Percentiles rank a stretch among this genome's conserved stretches.
These are phyloP conservation scores for Empidonax traillii DNA, from an alignment of 2,113 vertebrate genomes.

Conservation along the genomic window DNA sequence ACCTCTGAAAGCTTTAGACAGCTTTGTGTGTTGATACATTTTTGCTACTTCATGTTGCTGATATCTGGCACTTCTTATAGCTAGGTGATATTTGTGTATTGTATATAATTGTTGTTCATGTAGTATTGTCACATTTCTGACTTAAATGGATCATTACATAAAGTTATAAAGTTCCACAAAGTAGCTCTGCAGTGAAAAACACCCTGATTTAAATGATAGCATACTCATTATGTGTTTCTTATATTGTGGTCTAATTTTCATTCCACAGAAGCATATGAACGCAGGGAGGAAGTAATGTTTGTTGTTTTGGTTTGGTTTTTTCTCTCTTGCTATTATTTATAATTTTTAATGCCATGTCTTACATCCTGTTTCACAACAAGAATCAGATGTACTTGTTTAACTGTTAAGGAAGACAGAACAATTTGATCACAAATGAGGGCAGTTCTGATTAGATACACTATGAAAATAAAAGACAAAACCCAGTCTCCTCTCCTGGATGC, in stretches of 20 bases:
- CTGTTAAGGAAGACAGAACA: not conserved
- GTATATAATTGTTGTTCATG: not conserved
- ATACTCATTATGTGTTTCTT: not conserved
- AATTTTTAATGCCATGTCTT: not conserved
- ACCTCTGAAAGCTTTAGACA: not conserved
- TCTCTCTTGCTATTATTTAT: not conserved
- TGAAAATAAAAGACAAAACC: not conserved
- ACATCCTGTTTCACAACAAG: not conserved
- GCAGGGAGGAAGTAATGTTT: not conserved
- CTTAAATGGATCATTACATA: not conserved
- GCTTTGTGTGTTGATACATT: not conserved
- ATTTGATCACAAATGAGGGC: not conserved
- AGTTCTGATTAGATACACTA: not conserved
- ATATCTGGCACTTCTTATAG: not conserved
- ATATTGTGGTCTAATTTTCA: not conserved
- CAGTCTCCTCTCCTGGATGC: not conserved
- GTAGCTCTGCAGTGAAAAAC: not conserved
- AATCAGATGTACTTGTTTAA: not conserved
- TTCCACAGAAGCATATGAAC: not conserved
- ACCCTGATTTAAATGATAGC: not conserved
- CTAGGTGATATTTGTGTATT: not conserved
- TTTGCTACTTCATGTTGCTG: not conserved
- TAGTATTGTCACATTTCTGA: slow-evolving; percentile 3
- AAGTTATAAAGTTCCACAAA: not conserved
- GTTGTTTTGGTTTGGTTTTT: not conserved